Percentiles rank a stretch among this genome's conserved stretches.
phyloP scores from a whole-genome alignment of 2,888 invertebrate species.

The Cantharis rustica region DNA sequence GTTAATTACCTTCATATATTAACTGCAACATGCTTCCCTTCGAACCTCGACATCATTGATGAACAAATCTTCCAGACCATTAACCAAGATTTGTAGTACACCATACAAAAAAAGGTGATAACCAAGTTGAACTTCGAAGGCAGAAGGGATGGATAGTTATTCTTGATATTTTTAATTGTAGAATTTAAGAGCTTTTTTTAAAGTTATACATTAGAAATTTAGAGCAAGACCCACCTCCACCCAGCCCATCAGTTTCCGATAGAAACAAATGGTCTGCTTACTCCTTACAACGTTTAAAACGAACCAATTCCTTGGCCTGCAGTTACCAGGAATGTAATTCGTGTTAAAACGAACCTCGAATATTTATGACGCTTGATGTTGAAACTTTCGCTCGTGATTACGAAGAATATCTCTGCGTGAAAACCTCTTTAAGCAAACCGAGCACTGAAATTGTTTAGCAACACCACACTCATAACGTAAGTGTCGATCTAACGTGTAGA shows the following conservation, averaged over 20 bases:
- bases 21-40: background rate
- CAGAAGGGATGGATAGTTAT: background rate
- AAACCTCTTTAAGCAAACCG: constrained; percentile 52
- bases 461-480: constrained; percentile 65
- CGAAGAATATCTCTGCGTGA: constrained; percentile 53
- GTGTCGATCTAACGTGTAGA: constrained; percentile 63
- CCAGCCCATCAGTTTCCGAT: constrained; percentile 45
- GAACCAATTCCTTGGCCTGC: constrained; percentile 21
- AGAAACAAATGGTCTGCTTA: constrained; percentile 47
- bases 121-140: background rate
- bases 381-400: constrained; percentile 47
- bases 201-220: background rate
- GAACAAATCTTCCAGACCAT: background rate
- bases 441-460: constrained; percentile 56
- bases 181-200: background rate
- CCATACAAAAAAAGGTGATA: background rate
- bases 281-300: constrained; percentile 24
- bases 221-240: constrained; percentile 47
- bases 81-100: background rate
- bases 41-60: background rate
- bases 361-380: constrained; percentile 35
- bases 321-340: constrained; percentile 14
- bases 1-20: background rate
- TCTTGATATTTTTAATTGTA: background rate
- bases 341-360: constrained; percentile 2